These are phyloP conservation scores for Apis florea DNA, from an alignment of 1,140 invertebrate species.

Conservation along the genomic window DNA sequence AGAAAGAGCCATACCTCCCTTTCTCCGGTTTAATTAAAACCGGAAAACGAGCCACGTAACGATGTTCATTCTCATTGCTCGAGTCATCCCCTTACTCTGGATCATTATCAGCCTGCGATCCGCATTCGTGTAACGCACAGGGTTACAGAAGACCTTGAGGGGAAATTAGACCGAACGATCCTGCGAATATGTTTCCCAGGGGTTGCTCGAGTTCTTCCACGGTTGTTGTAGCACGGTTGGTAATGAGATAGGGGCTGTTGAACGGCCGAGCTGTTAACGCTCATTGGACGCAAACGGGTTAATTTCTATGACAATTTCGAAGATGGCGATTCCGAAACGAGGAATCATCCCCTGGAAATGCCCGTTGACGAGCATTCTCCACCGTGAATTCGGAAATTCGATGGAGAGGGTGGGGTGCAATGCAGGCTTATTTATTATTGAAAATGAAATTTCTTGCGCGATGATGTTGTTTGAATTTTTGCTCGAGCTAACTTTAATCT, in stretches of 20 bases:
- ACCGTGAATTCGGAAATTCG: no score
- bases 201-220: no score
- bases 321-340: not conserved
- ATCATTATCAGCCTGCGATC: no score
- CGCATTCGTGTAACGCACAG: not conserved
- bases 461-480: no score
- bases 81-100: not conserved
- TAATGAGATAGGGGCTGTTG: not conserved
- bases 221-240: no score
- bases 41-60: conserved; percentile 63
- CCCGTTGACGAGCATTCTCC: no score
- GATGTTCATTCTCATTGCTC: conserved; percentile 41
- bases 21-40: conserved; percentile 61
- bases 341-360: no score
- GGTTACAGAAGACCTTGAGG: conserved; percentile 35
- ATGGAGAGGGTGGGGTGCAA: no score
- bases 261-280: not conserved
- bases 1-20: not conserved
- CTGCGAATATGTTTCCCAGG: no score
- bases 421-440: no score
- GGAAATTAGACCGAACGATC: conserved; percentile 53
- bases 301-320: not conserved
- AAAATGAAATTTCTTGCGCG: no score
- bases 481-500: no score
- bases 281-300: conserved; percentile 14